A percentile compares a stretch with the other conserved stretches of the same genome.
Conservation (phyloP, 1,140 invertebrate species). For the Luehdorfia chinensis region DNA sequence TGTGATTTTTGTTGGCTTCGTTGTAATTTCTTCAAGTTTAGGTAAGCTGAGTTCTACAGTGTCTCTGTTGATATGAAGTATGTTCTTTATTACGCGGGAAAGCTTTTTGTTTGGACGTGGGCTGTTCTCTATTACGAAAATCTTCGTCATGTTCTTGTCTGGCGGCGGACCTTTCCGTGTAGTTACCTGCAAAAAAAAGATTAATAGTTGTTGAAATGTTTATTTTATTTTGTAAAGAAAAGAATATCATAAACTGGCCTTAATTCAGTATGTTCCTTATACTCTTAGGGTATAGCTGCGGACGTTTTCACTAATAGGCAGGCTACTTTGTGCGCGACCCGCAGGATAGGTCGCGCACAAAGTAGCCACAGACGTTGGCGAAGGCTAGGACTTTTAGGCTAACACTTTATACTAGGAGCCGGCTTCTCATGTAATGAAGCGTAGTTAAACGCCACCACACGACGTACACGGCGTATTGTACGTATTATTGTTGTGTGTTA, state of each 20-base stretch:
- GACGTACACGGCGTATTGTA: no score
- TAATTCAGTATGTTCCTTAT: neutral
- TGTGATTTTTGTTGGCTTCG: conserved; percentile 62
- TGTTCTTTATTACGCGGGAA: conserved; percentile 46
- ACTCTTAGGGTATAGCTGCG: no score
- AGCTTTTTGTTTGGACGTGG: conserved; percentile 50
- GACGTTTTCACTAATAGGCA: no score
- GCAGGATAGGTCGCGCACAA: no score
- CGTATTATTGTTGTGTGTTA: no score
- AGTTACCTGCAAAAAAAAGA: conserved; percentile 28
- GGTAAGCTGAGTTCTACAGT: conserved; percentile 48
- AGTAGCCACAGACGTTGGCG: no score
- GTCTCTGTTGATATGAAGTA: conserved; percentile 60
- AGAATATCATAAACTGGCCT: neutral
- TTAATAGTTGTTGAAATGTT: neutral
- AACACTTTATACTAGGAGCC: no score
- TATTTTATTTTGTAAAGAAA: neutral
- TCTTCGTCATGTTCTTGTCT: conserved; percentile 47
- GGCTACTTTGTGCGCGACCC: no score
- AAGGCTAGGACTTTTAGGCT: no score
- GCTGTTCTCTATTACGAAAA: conserved; percentile 53
- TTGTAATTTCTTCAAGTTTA: conserved; percentile 52
- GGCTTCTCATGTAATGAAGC: no score
- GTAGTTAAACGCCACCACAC: no score
- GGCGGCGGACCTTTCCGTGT: conserved; percentile 28